A percentile compares a stretch with the other conserved stretches of the same genome.
Conservation (phyloP, 1,140 invertebrate species). For the Piezodorus guildinii region DNA sequence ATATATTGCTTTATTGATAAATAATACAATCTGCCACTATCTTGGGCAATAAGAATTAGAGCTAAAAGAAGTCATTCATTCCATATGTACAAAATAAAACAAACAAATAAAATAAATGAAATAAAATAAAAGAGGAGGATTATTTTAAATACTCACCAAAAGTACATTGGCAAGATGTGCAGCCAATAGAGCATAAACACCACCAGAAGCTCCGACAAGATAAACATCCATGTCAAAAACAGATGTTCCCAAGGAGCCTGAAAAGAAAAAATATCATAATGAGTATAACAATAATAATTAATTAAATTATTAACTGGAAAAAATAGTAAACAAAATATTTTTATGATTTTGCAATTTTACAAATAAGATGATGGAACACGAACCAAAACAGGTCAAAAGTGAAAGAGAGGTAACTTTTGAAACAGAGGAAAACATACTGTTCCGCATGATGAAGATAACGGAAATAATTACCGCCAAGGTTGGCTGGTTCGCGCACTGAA, state of each 20-base stretch:
- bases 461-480: slow-evolving; percentile 5
- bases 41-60: no score
- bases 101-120: no score
- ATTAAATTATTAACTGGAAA: neutral
- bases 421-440: slow-evolving; percentile 4
- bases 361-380: neutral
- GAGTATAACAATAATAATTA: neutral
- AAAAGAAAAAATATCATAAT: slow-evolving; percentile 25
- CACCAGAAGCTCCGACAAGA: slow-evolving; percentile 87
- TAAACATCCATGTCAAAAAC: slow-evolving; percentile 89
- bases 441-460: neutral
- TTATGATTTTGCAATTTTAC: no score
- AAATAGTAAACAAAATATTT: neutral
- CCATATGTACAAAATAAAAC: no score
- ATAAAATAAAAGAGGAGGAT: no score
- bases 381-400: neutral
- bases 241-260: slow-evolving; percentile 80
- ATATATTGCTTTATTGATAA: no score
- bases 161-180: slow-evolving; percentile 90
- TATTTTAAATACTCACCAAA: slow-evolving; percentile 40
- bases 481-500: neutral
- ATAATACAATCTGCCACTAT: no score
- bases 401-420: slow-evolving; percentile 1
- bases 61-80: no score
- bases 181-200: slow-evolving; percentile 84